Conservation (phyloP, 2,888 invertebrate genomes). For the Brachynemurus nebulosus region DNA sequence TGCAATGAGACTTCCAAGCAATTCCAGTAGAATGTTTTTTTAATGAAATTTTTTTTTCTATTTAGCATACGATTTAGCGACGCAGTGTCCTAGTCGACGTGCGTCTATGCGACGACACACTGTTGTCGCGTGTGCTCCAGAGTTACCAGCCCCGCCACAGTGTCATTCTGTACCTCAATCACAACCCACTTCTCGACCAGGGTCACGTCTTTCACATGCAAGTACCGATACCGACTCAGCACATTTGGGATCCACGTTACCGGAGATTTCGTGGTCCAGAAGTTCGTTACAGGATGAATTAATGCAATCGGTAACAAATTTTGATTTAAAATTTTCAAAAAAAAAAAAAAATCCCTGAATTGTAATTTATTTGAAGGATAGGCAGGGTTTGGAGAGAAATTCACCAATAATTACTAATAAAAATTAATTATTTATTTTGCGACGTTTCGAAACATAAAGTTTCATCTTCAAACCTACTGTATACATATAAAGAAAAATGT, state of each 20-base stretch:
- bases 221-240: constrained; percentile 38
- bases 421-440: too few relatives aligned
- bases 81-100: constrained; percentile 60
- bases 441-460: too few relatives aligned
- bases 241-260: constrained; percentile 29
- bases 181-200: constrained; percentile 37
- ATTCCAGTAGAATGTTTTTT: background rate
- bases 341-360: too few relatives aligned
- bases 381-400: too few relatives aligned
- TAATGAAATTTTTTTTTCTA: background rate
- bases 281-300: constrained; percentile 54
- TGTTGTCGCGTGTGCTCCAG: constrained; percentile 44
- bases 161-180: constrained; percentile 60
- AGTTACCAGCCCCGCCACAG: constrained; percentile 29
- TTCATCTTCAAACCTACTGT: constrained; percentile 5
- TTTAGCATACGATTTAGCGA: constrained; percentile 74
- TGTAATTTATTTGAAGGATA: too few relatives aligned
- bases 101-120: constrained; percentile 55
- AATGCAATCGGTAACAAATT: constrained; percentile 48
- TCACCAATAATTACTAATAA: too few relatives aligned
- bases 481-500: background rate
- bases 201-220: constrained; percentile 45
- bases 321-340: constrained; percentile 37
- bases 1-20: too few relatives aligned
- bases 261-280: constrained; percentile 47